A percentile compares a stretch with the other conserved stretches of the same genome.
These are phyloP conservation scores for Nycticryphes semicollaris DNA, from an alignment of 2,113 vertebrate genomes.

Conservation along the genomic window DNA sequence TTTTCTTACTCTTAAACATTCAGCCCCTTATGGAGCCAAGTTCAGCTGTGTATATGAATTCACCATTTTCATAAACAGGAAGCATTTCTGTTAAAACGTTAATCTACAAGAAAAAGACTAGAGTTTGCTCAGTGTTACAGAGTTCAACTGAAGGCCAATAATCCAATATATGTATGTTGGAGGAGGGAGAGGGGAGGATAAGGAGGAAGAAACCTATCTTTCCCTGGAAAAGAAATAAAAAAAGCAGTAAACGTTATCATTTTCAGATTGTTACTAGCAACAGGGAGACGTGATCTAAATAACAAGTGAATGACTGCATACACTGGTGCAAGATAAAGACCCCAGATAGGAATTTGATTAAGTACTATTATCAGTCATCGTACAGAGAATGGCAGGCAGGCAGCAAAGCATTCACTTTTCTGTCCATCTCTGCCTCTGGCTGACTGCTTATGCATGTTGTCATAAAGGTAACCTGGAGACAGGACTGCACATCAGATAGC, in stretches of 20 bases:
- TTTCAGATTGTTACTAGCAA: conserved; percentile 61
- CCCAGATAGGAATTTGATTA: conserved; percentile 43
- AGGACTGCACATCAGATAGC: background rate
- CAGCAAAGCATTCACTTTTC: background rate
- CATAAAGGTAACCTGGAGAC: conserved; percentile 5
- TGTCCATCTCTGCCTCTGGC: background rate
- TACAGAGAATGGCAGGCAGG: conserved; percentile 1
- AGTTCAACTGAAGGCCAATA: conserved; percentile 71
- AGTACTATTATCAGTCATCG: conserved; percentile 8
- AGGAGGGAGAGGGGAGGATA: background rate
- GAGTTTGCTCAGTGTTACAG: background rate
- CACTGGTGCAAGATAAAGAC: conserved; percentile 12
- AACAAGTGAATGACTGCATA: conserved; percentile 34
- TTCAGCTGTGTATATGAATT: conserved; percentile 27
- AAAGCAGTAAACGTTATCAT: conserved; percentile 61
- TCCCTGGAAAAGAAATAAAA: conserved; percentile 67
- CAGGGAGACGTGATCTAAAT: conserved; percentile 55
- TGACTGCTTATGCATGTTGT: conserved; percentile 10
- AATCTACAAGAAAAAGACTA: conserved; percentile 13
- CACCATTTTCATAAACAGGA: conserved; percentile 33
- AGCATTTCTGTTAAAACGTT: background rate
- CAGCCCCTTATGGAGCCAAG: background rate
- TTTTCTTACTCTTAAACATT: background rate
- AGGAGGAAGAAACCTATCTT: background rate
- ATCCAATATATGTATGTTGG: conserved; percentile 28